Base-by-base conservation (phyloP, 2,888 invertebrate species). In the Lithosia quadra region DNA sequence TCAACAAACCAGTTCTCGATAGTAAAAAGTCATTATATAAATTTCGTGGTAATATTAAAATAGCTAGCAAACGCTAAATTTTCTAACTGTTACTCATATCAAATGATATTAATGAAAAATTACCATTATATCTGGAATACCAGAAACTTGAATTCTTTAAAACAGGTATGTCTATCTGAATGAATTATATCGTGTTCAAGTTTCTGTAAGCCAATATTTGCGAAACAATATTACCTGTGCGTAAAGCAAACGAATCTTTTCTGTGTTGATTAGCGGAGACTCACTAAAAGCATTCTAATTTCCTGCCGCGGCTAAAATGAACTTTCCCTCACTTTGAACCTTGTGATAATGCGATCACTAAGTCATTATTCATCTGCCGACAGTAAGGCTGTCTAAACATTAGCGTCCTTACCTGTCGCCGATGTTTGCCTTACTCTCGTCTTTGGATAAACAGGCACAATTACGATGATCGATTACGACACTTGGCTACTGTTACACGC, bases 391-490 rank as follows among this genome's bases (percentile, higher is more conserved):
- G 82, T 84, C 77, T 84, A 89, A 91, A 91, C 88, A 90, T 72
- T 76, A 77, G 75, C 85, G 89, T 88, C 89, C 89, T 90, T 87
- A 87, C 88, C 87, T 91, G 91, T 91, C 89, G 78, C 76, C 77
- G 71, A 77, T 88, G 89, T 91, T 92, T 91, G 89, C 88, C 90
- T 86, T 86, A 85, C 81, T 81, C 79, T 76, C 76, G 76, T 75
- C 78, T 81, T 78, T 78, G 83, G 85, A 86, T 89, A 88, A 82
- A 84, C 84, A 84, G 73, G 78, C 74, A 79, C 86, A 84, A 86
- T 90, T 88, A 90, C 81, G 79, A 88, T 93, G 92, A 94, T 93
- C 88, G 92, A 93, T 93, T 85, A 89, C 87, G 88, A 87, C 87
- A 87, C 83, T 81, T 77, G 66, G 84, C 90, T 87, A 87, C 89